Evolutionary conservation across 1,140 invertebrate genomes (phyloP).

Genomic region (Drosophila persimilis): DNA sequence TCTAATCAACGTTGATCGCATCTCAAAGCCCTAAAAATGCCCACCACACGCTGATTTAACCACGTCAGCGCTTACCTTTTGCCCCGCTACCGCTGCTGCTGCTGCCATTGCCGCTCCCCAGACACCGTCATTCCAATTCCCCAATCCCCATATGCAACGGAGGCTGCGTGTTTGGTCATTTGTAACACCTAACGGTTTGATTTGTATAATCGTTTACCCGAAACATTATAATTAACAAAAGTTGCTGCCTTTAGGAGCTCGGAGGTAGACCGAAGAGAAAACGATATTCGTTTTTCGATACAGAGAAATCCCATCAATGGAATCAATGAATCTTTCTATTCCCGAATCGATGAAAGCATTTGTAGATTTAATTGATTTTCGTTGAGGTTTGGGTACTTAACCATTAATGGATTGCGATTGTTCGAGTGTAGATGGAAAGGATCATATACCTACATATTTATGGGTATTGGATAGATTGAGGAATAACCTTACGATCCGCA

Average conservation of each 20-base stretch:
- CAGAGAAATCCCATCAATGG: too few species aligned
- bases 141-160: background rate
- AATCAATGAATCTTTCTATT: too few species aligned
- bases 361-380: too few species aligned
- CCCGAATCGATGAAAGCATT: too few species aligned
- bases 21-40: conserved; percentile 49
- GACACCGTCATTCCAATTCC: background rate
- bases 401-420: too few species aligned
- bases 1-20: conserved; percentile 70
- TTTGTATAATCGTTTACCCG: conserved; percentile 64
- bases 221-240: conserved; percentile 68
- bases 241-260: conserved; percentile 3
- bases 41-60: conserved; percentile 35
- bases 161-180: conserved; percentile 67
- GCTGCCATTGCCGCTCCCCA: background rate
- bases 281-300: too few species aligned
- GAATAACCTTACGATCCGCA: too few species aligned
- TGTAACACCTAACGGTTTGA: conserved; percentile 76
- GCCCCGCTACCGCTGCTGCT: background rate
- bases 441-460: too few species aligned
- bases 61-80: background rate
- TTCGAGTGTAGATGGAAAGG: too few species aligned
- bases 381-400: too few species aligned
- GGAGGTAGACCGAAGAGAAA: too few species aligned
- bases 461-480: too few species aligned